A percentile compares a stretch with the other conserved stretches of the same genome.
phyloP scores from a whole-genome alignment of 2,888 invertebrate genomes.

The Rhodophaea formosa region DNA sequence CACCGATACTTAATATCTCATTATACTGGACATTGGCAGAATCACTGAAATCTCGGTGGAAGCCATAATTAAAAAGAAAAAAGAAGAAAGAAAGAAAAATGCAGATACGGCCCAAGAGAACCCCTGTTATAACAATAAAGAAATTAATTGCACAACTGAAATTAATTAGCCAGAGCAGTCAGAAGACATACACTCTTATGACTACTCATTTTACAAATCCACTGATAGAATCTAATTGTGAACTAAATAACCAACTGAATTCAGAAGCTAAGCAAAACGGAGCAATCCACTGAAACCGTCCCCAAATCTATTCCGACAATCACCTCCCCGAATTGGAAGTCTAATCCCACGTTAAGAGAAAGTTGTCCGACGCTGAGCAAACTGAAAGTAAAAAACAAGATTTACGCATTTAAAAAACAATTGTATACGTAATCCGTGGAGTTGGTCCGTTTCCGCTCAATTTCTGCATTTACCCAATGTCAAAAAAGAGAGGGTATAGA shows the following conservation, averaged over 20 bases:
- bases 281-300: conserved; percentile 14
- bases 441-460: conserved; percentile 51
- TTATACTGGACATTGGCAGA: too few species aligned
- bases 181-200: too few species aligned
- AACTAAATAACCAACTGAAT: not conserved
- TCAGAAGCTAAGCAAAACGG: conserved; percentile 27
- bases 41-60: too few species aligned
- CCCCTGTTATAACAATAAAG: too few species aligned
- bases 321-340: conserved; percentile 27
- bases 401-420: conserved; percentile 41
- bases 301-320: conserved; percentile 4
- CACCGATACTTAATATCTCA: too few species aligned
- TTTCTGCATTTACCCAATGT: conserved; percentile 51
- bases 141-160: too few species aligned
- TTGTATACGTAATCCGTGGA: conserved; percentile 37
- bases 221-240: not conserved
- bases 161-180: too few species aligned
- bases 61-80: too few species aligned
- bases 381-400: conserved; percentile 28
- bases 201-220: too few species aligned
- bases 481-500: conserved; percentile 25
- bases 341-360: conserved; percentile 25
- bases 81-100: too few species aligned
- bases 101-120: too few species aligned
- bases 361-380: conserved; percentile 4